phyloP scores from a whole-genome alignment of 1,140 invertebrate species.

The Catajapyx aquilonaris region DNA sequence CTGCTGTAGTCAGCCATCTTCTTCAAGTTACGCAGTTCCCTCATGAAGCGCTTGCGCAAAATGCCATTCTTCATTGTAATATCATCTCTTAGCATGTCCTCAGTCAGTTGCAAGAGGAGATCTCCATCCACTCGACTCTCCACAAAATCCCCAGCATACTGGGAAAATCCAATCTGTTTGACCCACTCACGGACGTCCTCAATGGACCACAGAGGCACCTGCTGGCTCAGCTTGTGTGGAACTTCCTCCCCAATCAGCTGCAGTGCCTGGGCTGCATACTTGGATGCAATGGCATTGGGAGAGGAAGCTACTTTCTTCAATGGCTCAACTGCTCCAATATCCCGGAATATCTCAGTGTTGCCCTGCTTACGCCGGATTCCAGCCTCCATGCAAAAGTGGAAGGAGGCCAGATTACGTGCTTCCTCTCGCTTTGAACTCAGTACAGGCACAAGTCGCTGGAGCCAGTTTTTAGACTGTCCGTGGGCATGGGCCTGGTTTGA shows the following conservation, averaged over 20 bases:
- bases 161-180: constrained; percentile 85
- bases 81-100: constrained; percentile 78
- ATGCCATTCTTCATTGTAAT: constrained; percentile 88
- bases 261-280: constrained; percentile 89
- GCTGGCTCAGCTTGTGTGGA: constrained; percentile 91
- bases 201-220: constrained; percentile 91
- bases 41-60: constrained; percentile 71
- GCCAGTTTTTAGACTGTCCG: constrained; percentile 91
- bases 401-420: constrained; percentile 87
- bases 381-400: constrained; percentile 99
- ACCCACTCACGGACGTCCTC: constrained; percentile 97
- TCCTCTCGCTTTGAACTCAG: constrained; percentile 87
- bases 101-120: constrained; percentile 75
- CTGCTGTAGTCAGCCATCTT: constrained; percentile 94
- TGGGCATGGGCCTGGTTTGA: constrained; percentile 82
- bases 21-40: constrained; percentile 86
- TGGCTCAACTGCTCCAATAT: constrained; percentile 87
- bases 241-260: constrained; percentile 88
- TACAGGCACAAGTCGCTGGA: constrained; percentile 82
- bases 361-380: constrained; percentile 93
- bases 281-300: constrained; percentile 92
- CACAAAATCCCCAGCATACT: constrained; percentile 61
- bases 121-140: constrained; percentile 95
- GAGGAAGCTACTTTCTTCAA: constrained; percentile 92
- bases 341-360: constrained; percentile 79